Evolutionary conservation across 1,140 invertebrate genomes (phyloP).

Genomic region (Caenorhabditis inopinata): DNA sequence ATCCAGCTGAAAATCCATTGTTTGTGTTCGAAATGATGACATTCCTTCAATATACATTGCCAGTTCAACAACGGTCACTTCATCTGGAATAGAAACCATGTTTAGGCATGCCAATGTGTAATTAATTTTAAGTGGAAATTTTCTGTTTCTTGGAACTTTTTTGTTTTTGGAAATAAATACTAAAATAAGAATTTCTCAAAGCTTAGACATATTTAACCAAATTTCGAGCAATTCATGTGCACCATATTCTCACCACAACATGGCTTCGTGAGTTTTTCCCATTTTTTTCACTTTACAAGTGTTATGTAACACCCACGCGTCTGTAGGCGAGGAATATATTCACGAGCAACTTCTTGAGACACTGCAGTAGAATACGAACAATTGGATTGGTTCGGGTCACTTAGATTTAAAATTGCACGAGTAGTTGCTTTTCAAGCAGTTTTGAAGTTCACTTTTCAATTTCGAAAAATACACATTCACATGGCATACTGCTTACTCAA

Average conservation of each 20-base stretch:
- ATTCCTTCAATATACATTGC: conserved; percentile 66
- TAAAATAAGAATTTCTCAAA: background rate
- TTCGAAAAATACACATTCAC: no score
- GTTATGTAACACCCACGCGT: no score
- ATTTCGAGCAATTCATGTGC: no score
- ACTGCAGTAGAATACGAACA: background rate
- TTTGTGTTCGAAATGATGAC: conserved; percentile 60
- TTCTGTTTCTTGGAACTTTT: background rate
- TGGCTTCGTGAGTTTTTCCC: no score
- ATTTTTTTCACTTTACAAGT: no score
- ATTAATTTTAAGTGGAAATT: background rate
- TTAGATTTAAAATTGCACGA: no score
- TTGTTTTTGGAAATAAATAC: background rate
- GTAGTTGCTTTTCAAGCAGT: no score
- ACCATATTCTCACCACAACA: no score
- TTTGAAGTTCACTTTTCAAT: background rate
- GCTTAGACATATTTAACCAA: no score
- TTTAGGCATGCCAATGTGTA: background rate
- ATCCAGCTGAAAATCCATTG: conserved; percentile 72
- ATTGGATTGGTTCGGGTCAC: conserved; percentile 1
- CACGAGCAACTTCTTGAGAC: background rate
- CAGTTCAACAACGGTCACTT: conserved; percentile 59
- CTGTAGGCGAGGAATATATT: no score
- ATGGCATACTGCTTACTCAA: no score
- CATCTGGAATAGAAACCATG: conserved; percentile 42